Evolutionary conservation across 2,113 vertebrate genomes (phyloP).

Genomic region (Takifugu bimaculatus): DNA sequence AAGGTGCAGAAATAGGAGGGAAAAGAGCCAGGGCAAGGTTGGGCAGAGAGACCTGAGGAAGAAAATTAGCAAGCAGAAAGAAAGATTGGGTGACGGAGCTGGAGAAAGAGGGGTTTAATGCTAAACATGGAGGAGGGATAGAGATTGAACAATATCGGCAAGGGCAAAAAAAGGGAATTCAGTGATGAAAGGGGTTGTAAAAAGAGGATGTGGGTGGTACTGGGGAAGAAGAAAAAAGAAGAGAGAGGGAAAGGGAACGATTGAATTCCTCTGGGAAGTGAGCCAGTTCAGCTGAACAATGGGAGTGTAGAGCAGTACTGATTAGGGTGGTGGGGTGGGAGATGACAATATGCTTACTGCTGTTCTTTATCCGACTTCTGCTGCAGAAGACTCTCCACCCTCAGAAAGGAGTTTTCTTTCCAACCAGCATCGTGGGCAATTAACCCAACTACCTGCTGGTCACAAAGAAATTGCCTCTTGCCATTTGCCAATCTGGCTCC

Average conservation of each 20-base stretch:
- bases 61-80: slow-evolving; percentile 9
- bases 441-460: slow-evolving; percentile 65
- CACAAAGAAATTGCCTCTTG: slow-evolving; percentile 49
- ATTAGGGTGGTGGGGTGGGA: slow-evolving; percentile 62
- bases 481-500: slow-evolving; percentile 27
- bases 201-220: slow-evolving; percentile 40
- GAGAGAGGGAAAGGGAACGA: slow-evolving; percentile 5
- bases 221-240: slow-evolving; percentile 15
- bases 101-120: slow-evolving; percentile 29
- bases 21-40: slow-evolving; percentile 13
- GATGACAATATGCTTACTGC: slow-evolving; percentile 64
- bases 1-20: slow-evolving; percentile 1
- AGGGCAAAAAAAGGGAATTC: slow-evolving; percentile 17
- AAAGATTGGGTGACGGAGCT: slow-evolving; percentile 35
- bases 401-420: slow-evolving; percentile 48
- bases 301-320: slow-evolving; percentile 51
- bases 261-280: slow-evolving; percentile 49
- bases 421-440: slow-evolving; percentile 54
- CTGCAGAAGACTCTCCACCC: slow-evolving; percentile 45
- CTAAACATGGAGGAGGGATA: slow-evolving; percentile 32
- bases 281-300: slow-evolving; percentile 64
- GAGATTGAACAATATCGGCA: slow-evolving; percentile 27
- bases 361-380: slow-evolving; percentile 54
- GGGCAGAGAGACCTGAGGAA: slow-evolving; percentile 15
- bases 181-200: slow-evolving; percentile 38